Percentiles rank a stretch among this genome's conserved stretches.
These are phyloP conservation scores for Rhinolophus sinicus DNA, from an alignment of 2,113 vertebrate genomes.

Conservation along the genomic window DNA sequence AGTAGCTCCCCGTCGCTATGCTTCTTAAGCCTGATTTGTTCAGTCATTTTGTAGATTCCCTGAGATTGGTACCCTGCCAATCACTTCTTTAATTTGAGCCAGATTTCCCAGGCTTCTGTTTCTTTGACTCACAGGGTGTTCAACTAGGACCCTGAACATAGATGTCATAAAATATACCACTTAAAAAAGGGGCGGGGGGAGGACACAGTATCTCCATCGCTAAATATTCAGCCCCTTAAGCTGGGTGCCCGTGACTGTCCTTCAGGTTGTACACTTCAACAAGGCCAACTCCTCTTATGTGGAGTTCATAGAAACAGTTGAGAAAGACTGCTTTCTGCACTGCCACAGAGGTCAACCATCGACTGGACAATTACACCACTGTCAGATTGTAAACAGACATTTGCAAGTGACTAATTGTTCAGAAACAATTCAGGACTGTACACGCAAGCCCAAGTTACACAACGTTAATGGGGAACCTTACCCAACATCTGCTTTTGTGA, in stretches of 20 bases:
- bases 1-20: not conserved
- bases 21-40: not conserved
- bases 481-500: slow-evolving; percentile 55
- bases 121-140: not conserved
- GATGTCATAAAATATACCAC: not conserved
- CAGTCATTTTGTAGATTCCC: not conserved
- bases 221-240: not conserved
- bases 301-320: not conserved
- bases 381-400: slow-evolving; percentile 58
- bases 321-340: not conserved
- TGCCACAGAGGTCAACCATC: not conserved
- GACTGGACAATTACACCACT: slow-evolving; percentile 31
- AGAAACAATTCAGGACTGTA: slow-evolving; percentile 21
- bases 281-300: not conserved
- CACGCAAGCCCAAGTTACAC: slow-evolving; percentile 31
- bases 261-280: not conserved
- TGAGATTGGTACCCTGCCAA: not conserved
- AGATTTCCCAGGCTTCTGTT: not conserved
- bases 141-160: not conserved
- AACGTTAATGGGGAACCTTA: slow-evolving; percentile 16
- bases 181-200: not conserved
- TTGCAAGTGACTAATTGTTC: slow-evolving; percentile 63
- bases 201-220: not conserved
- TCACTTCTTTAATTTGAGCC: not conserved
- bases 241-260: not conserved